Evolutionary conservation across 1,140 invertebrate genomes (phyloP).

Genomic region (Rhopalosiphum padi): DNA sequence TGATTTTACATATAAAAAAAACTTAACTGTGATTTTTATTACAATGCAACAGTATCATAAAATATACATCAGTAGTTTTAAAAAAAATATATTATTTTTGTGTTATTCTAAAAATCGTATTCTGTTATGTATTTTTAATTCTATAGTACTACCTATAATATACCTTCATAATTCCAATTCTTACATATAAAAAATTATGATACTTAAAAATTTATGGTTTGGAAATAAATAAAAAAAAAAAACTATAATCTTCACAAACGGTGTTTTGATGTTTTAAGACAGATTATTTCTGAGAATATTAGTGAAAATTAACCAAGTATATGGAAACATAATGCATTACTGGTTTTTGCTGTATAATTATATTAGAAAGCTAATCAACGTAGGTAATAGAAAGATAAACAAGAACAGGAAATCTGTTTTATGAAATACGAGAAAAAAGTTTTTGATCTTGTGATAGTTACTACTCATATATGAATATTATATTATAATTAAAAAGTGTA

Average conservation of each 20-base stretch:
- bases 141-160: not conserved
- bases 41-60: not conserved
- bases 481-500: not conserved
- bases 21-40: not conserved
- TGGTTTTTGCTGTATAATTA: not conserved
- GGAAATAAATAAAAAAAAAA: not conserved
- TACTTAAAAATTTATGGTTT: not conserved
- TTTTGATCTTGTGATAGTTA: not conserved
- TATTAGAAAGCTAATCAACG: slow-evolving; percentile 30
- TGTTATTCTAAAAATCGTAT: not conserved
- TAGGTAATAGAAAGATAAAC: not conserved
- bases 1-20: not conserved
- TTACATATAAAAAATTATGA: not conserved
- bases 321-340: not conserved
- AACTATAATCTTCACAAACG: not conserved
- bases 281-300: not conserved
- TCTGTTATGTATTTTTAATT: not conserved
- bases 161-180: not conserved
- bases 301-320: slow-evolving; percentile 1
- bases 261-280: not conserved
- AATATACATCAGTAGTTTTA: not conserved
- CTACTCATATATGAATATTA: not conserved
- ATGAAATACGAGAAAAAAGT: not conserved
- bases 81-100: not conserved
- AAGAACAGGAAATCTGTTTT: not conserved